phyloP scores from a whole-genome alignment of 2,888 invertebrate genomes.

The Herminia tarsipennalis region DNA sequence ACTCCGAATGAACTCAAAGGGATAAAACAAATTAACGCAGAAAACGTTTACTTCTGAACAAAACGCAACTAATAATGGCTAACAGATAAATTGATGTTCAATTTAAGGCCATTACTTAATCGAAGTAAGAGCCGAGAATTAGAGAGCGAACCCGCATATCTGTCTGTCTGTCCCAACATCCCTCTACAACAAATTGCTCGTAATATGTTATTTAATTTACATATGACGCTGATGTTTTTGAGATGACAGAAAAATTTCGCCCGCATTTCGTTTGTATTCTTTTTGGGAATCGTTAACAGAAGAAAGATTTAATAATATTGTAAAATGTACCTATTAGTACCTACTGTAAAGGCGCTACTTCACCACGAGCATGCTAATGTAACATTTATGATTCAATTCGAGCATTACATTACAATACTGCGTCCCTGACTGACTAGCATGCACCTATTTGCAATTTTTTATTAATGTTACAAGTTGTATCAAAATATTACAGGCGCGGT shows the following conservation, averaged over 20 bases:
- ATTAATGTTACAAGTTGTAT: too few relatives aligned
- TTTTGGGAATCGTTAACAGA: too few relatives aligned
- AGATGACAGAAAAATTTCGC: slow-evolving; percentile 27
- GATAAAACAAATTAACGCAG: slow-evolving; percentile 1
- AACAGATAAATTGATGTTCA: slow-evolving; percentile 78
- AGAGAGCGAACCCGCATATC: slow-evolving; percentile 70
- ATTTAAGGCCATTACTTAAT: slow-evolving; percentile 76
- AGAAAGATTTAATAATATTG: too few relatives aligned
- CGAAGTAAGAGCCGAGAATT: slow-evolving; percentile 59
- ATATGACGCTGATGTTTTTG: slow-evolving; percentile 48
- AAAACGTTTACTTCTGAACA: slow-evolving; percentile 17
- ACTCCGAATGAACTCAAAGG: slow-evolving; percentile 23
- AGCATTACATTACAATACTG: too few relatives aligned
- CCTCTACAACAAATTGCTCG: slow-evolving; percentile 68
- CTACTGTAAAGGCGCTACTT: too few relatives aligned
- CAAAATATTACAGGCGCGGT: too few relatives aligned
- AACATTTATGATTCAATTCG: too few relatives aligned
- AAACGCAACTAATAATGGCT: slow-evolving; percentile 35
- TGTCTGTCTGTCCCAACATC: slow-evolving; percentile 60
- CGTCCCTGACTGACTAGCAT: too few relatives aligned
- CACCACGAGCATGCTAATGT: too few relatives aligned
- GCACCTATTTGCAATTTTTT: too few relatives aligned
- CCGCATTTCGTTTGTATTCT: slow-evolving; percentile 25
- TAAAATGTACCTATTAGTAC: too few relatives aligned
- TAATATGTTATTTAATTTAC: slow-evolving; percentile 66